Conservation (phyloP, 2,888 invertebrate genomes). For the Cheilosia soror region DNA sequence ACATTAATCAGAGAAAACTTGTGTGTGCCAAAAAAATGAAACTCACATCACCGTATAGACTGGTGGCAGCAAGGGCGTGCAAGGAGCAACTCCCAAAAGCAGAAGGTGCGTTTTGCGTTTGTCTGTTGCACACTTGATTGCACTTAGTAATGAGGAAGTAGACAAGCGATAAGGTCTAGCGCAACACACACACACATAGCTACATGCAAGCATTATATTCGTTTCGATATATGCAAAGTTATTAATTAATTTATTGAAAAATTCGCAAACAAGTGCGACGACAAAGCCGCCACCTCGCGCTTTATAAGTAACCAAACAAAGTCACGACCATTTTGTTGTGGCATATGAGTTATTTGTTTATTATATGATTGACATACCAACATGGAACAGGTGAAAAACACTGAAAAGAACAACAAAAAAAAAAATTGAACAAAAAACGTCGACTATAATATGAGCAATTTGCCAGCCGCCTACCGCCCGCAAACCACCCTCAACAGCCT, state of each 20-base stretch:
- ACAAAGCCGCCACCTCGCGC: constrained; percentile 7
- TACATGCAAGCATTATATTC: background rate
- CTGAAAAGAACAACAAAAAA: constrained; percentile 30
- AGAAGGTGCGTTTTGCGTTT: constrained; percentile 46
- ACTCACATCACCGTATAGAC: background rate
- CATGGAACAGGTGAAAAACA: constrained; percentile 62
- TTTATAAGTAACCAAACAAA: constrained; percentile 5
- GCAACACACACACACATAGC: background rate
- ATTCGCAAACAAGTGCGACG: constrained; percentile 38
- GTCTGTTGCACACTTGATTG: constrained; percentile 54
- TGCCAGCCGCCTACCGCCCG: background rate
- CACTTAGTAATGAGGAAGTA: constrained; percentile 61
- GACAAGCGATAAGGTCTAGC: constrained; percentile 51
- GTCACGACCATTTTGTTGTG: constrained; percentile 27
- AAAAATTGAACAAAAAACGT: constrained; percentile 4
- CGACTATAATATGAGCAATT: constrained; percentile 38
- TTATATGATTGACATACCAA: constrained; percentile 62
- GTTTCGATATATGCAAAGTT: constrained; percentile 37
- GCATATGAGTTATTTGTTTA: constrained; percentile 50
- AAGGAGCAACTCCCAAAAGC: constrained; percentile 14
- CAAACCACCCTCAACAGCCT: constrained; percentile 55
- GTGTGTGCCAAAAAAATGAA: constrained; percentile 11
- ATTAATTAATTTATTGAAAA: constrained; percentile 68
- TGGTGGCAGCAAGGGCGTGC: background rate
- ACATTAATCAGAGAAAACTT: constrained; percentile 62